Evolutionary conservation across 2,797 vertebrate species (phyloP), one percentile per base, ranked within the genome.

Genomic region (Morelia viridis): DNA sequence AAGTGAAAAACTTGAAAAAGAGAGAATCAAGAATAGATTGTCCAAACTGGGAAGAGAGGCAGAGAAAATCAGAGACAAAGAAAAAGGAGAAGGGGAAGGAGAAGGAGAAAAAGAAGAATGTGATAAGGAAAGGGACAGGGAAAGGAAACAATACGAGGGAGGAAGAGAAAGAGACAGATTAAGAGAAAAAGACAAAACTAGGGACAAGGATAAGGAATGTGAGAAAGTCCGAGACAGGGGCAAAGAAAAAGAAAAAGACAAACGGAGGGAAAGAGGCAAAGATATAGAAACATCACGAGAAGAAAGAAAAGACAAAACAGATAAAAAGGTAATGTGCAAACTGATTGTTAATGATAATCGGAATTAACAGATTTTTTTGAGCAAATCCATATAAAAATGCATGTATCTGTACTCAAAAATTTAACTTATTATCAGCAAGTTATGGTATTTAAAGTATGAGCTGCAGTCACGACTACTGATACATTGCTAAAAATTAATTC

Each of bases 241-340:
- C 80, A 96, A 87, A 89, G 97, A 94, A 5, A 64, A 10, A 19
- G 97, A 96, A 86, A 95, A 93, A 46, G 96, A 97, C 3, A 97
- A 94, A 62, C 96, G 97, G 1, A 96, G 93, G 90, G 97, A 97
- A 91, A 96, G 95, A 71, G 95, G 84, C 61, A 98, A 95, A 94
- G 96, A 97, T 0, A 92, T 91, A 0, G 98, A 98, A 0, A 94
- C 19, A 0, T 6, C 88, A 4, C 91, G 84, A 92, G 96, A 96
- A 15, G 94, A 88, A 0, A 93, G 95, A 19, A 93, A 93, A 71
- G 97, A 98, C 6, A 98, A 95, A 89, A 85, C 86, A 0, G 98
- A 98, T 57, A 97, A 89, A 90, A 99, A 98, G 98, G 99, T 99
- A 95, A 93, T 0, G 15, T 88, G n/a, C 50, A 19, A 71, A 88